Percentiles rank a stretch among this genome's conserved stretches.
phyloP scores from a whole-genome alignment of 1,140 invertebrate species.

The Pomacea maculata region DNA sequence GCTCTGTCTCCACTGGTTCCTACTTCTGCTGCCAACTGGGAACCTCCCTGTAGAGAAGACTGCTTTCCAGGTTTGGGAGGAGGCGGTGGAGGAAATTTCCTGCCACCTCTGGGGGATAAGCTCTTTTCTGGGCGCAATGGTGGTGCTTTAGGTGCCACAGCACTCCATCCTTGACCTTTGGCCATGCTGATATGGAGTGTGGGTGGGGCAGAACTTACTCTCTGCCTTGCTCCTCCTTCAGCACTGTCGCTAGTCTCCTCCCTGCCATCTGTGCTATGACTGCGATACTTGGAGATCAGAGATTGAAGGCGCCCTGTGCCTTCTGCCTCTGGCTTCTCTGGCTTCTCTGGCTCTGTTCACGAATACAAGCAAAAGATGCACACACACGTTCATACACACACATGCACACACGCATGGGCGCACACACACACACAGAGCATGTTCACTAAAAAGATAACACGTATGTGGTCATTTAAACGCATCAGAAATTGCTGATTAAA shows the following conservation, averaged over 20 bases:
- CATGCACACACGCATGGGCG: too few species aligned
- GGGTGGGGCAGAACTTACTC: slow-evolving; percentile 18
- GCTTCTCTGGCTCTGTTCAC: slow-evolving; percentile 28
- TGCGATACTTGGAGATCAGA: slow-evolving; percentile 54
- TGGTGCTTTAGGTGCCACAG: slow-evolving; percentile 16
- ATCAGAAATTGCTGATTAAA: too few species aligned
- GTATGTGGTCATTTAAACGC: too few species aligned
- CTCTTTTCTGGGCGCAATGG: slow-evolving; percentile 5
- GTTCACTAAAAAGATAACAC: too few species aligned
- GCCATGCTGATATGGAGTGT: background rate
- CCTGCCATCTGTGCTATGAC: slow-evolving; percentile 34
- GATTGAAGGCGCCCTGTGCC: slow-evolving; percentile 49
- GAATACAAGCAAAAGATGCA: background rate
- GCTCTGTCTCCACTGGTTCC: slow-evolving; percentile 1
- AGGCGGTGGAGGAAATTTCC: slow-evolving; percentile 24
- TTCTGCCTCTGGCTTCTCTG: slow-evolving; percentile 33
- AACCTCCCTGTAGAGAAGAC: slow-evolving; percentile 10
- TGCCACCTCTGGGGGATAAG: slow-evolving; percentile 5
- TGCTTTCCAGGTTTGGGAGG: slow-evolving; percentile 26
- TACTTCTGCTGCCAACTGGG: background rate
- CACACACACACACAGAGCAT: too few species aligned
- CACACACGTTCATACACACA: background rate
- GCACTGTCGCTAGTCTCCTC: background rate
- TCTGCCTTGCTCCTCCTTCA: slow-evolving; percentile 7
- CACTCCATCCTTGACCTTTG: background rate